Percentiles rank a stretch among this genome's conserved stretches.
Evolutionary conservation across 1,140 invertebrate species (phyloP).

Genomic region (Eumeta japonica): DNA sequence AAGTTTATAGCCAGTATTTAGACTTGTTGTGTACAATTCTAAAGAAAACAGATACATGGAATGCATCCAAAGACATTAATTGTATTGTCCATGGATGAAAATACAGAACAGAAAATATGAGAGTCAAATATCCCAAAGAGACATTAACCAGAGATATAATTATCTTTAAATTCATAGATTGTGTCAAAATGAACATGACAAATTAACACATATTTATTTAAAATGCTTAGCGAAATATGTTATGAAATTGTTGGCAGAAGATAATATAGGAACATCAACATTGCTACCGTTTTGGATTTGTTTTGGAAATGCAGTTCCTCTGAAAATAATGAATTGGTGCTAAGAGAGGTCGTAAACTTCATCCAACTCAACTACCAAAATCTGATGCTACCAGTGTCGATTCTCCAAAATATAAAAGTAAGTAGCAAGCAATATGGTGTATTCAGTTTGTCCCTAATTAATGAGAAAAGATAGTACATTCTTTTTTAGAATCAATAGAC

Average conservation of each 20-base stretch:
- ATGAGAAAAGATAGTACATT: too few species aligned
- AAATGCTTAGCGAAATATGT: constrained; percentile 29
- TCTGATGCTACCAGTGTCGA: too few species aligned
- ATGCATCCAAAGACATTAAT: constrained; percentile 34
- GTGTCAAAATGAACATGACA: constrained; percentile 33
- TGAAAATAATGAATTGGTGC: constrained; percentile 26
- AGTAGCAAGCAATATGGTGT: too few species aligned
- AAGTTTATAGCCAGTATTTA: constrained; percentile 14
- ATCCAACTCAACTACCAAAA: too few species aligned
- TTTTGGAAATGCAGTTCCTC: constrained; percentile 28
- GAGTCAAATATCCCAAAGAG: constrained; percentile 11
- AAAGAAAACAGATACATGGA: constrained; percentile 28
- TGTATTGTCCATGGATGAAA: constrained; percentile 21
- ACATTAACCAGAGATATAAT: constrained; percentile 14
- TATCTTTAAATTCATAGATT: constrained; percentile 20
- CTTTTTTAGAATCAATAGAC: too few species aligned
- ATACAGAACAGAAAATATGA: constrained; percentile 24
- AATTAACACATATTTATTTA: constrained; percentile 41
- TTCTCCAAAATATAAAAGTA: too few species aligned
- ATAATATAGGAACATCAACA: constrained; percentile 4
- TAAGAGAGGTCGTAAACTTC: constrained; percentile 25
- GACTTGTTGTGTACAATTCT: constrained; percentile 20
- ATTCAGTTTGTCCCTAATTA: too few species aligned
- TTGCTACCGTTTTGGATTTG: constrained; percentile 21
- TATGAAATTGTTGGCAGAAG: constrained; percentile 8